Conservation (phyloP, 2,797 vertebrate species). For the Nannoperca obscura region DNA sequence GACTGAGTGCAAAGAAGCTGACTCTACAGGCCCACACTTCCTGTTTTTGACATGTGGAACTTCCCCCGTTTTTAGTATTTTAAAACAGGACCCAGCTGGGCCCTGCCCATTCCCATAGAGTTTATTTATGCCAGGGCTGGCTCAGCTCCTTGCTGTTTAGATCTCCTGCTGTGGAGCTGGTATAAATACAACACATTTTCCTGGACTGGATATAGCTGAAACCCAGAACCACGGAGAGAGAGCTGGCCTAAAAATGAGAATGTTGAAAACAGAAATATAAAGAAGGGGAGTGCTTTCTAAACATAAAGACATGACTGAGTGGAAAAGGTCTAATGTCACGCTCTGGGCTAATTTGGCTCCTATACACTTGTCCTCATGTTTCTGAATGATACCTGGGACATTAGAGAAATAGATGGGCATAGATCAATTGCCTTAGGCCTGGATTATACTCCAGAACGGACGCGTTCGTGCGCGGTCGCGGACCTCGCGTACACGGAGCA, state of each 20-base stretch:
- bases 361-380: background rate
- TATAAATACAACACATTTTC: constrained; percentile 66
- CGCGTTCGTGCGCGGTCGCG: too few relatives aligned
- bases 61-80: constrained; percentile 77
- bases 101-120: constrained; percentile 51
- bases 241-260: constrained; percentile 30
- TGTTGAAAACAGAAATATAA: constrained; percentile 51
- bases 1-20: constrained; percentile 77
- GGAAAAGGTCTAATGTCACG: constrained; percentile 37
- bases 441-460: too few relatives aligned
- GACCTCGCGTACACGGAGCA: too few relatives aligned
- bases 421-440: constrained; percentile 8
- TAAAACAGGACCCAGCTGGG: constrained; percentile 64
- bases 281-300: constrained; percentile 19
- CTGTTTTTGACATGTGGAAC: constrained; percentile 86
- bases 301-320: constrained; percentile 24
- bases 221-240: constrained; percentile 19
- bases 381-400: constrained; percentile 18
- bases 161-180: constrained; percentile 50
- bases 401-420: constrained; percentile 3
- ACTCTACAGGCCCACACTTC: constrained; percentile 81
- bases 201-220: constrained; percentile 47
- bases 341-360: constrained; percentile 1
- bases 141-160: constrained; percentile 59
- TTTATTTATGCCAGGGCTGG: constrained; percentile 58